Conservation (phyloP, 2,888 invertebrate species). For the Xestia c-nigrum region DNA sequence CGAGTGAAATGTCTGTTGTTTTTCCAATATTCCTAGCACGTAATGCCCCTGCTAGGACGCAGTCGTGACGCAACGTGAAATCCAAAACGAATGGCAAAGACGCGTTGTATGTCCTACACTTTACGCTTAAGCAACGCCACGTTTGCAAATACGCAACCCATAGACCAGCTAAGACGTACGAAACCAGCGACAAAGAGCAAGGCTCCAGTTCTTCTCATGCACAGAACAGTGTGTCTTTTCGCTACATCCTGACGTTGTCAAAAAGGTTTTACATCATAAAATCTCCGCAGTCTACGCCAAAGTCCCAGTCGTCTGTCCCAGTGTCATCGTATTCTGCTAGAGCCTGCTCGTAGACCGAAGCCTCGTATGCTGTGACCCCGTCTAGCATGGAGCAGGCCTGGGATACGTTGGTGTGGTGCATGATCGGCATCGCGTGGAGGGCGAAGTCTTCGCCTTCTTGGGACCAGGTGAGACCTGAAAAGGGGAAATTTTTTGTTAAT, state of each 20-base stretch:
- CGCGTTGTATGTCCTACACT: not conserved
- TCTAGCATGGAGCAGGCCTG: constrained; percentile 90
- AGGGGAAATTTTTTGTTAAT: not conserved
- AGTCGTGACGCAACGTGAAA: constrained; percentile 1
- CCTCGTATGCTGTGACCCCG: constrained; percentile 91
- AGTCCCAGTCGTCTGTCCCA: constrained; percentile 92
- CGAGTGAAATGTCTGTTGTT: not conserved
- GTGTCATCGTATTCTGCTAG: constrained; percentile 91
- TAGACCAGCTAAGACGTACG: not conserved
- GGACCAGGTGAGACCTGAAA: constrained; percentile 92
- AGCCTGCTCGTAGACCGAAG: constrained; percentile 90
- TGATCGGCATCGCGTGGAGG: constrained; percentile 92
- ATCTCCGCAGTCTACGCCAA: constrained; percentile 93
- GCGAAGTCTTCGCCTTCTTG: constrained; percentile 93
- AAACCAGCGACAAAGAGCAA: not conserved
- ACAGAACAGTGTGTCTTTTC: constrained; percentile 24
- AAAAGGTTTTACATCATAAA: constrained; percentile 91
- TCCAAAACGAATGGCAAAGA: not conserved
- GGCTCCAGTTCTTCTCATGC: not conserved
- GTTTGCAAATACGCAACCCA: not conserved
- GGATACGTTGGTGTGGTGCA: constrained; percentile 92
- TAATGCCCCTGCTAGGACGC: not conserved
- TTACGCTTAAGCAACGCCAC: not conserved
- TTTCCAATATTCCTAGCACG: not conserved
- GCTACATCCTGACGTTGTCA: constrained; percentile 18